Base-by-base conservation (phyloP, 35 echinoderm and acorn worm genomes). In the Holothuria glaberrima region DNA sequence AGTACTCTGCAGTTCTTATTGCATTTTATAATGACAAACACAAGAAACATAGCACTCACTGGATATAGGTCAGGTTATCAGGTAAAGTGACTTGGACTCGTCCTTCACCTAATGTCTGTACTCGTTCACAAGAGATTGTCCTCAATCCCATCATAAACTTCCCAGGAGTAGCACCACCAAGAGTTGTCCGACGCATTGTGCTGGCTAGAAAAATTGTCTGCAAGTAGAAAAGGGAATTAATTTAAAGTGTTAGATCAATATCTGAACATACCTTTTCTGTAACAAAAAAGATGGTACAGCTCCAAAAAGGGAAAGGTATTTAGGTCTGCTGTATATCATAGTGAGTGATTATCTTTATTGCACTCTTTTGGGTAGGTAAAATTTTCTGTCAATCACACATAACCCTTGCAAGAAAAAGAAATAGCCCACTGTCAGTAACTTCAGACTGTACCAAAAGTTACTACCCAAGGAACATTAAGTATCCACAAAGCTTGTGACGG, bases 121-220 rank as follows among this genome's bases (percentile, higher is more conserved):
- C 96, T 71, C 91, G 83, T 30, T 98, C 96, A 64, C 94, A 92
- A 21, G 96, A 90, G 25, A 98, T 88, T 9, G 94, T 90, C 26
- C 96, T 87, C 30, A 98, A 50, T 27, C 96, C 92, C 90, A 98
- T 92, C 21, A 94, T 24, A 45, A 86, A 91, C 81, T 98, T 98
- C 41, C 96, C 96, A 33, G 93, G 96, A 1, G 96, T 98, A 58
- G 96, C 96, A 38, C 96, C 96, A 56, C 93, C 96, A 18, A 98
- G 62, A 9, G 38, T 54, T 24, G 68, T 71, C 9, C 76, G 30
- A n/a, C 92, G 83, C 57, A 98, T 45, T 44, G 79, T 68, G n/a
- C 67, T 86, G 21, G 74, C 80, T 16, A 98, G 75, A 59, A 98
- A 98, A 59, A 98, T 78, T 27, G 96, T 98, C 96, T 97, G 61